Evolutionary conservation across 2,113 vertebrate species (phyloP).

Genomic region (Nyctibius bracteatus): DNA sequence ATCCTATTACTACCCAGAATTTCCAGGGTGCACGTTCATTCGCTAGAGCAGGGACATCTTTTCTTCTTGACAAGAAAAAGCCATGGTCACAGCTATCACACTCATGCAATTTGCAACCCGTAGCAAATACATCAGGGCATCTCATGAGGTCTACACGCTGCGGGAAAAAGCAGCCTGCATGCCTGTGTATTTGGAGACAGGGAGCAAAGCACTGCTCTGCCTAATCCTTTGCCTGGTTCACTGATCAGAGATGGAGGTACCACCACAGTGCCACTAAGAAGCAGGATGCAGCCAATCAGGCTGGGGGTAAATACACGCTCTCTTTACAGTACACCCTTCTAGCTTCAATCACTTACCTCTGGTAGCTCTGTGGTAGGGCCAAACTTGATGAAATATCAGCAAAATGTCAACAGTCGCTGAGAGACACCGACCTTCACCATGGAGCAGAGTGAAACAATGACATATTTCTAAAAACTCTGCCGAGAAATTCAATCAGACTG

Average conservation of each 20-base stretch:
- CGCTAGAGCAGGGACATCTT: background rate
- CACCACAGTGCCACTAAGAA: background rate
- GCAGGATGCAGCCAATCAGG: background rate
- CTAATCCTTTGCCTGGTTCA: background rate
- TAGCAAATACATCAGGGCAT: background rate
- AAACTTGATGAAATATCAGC: background rate
- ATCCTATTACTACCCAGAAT: background rate
- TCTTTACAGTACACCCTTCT: background rate
- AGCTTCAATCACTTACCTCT: background rate
- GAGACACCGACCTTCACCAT: background rate
- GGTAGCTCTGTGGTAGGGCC: background rate
- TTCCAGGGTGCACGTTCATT: background rate
- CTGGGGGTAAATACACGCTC: background rate
- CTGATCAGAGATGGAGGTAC: background rate
- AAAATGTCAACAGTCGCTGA: constrained; percentile 30
- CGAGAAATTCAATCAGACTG: background rate
- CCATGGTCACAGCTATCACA: background rate
- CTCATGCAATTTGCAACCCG: background rate
- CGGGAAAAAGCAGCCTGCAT: accelerated
- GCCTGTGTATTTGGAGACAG: background rate
- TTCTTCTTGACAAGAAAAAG: background rate
- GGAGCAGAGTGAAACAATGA: background rate
- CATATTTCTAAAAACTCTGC: constrained; percentile 10
- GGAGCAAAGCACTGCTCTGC: background rate
- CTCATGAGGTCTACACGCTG: background rate